phyloP scores from a whole-genome alignment of 2,888 invertebrate genomes.

The Drosophila diplacantha region DNA sequence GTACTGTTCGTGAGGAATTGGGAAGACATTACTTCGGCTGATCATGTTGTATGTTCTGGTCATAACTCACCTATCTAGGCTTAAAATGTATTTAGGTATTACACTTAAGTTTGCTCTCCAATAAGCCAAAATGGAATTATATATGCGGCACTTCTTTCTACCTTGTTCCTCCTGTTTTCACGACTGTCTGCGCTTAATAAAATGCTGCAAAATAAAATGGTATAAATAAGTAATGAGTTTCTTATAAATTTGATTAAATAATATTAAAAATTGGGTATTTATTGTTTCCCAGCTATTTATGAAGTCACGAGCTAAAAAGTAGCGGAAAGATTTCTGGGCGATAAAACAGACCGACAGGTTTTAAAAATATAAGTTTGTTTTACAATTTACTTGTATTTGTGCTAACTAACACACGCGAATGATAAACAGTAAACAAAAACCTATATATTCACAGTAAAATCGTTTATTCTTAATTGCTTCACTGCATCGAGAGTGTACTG shows the following conservation, averaged over 20 bases:
- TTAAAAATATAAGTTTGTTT: too few relatives aligned
- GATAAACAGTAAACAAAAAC: too few relatives aligned
- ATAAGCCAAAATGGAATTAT: conserved; percentile 59
- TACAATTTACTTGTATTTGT: too few relatives aligned
- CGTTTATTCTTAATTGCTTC: background rate
- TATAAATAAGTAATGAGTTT: background rate
- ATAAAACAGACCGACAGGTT: too few relatives aligned
- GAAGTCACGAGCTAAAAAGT: too few relatives aligned
- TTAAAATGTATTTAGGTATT: conserved; percentile 43
- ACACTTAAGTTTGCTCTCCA: conserved; percentile 43
- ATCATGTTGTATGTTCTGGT: background rate
- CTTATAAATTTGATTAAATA: too few relatives aligned
- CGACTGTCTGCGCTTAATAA: conserved; percentile 56
- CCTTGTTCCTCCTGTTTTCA: conserved; percentile 1
- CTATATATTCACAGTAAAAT: too few relatives aligned
- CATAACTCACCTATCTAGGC: conserved; percentile 38
- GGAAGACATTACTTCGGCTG: background rate
- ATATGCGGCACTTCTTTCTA: conserved; percentile 23
- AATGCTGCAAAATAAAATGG: conserved; percentile 52
- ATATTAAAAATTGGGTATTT: too few relatives aligned
- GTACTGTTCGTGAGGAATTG: conserved; percentile 33
- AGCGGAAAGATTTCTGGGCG: too few relatives aligned
- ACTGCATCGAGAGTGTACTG: background rate
- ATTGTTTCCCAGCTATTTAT: too few relatives aligned
- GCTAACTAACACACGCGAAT: too few relatives aligned